Base-by-base conservation (phyloP, 2,113 vertebrate species). In the Phalacrocorax aristotelis region DNA sequence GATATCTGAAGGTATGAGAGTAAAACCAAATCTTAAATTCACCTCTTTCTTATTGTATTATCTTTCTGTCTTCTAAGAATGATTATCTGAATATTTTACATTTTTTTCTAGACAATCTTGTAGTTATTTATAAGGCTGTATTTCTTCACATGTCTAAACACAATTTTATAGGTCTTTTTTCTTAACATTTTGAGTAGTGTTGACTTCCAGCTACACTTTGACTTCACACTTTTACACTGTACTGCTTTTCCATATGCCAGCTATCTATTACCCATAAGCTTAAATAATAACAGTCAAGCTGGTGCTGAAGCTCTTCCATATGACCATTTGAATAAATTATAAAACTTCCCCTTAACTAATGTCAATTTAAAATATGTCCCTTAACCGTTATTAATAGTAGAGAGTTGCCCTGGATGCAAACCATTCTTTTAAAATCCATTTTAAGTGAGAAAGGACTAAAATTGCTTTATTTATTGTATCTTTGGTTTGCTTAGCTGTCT, bases 271-370 rank as follows among this genome's bases (percentile, higher is more conserved):
- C 52, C 48, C 84, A 87, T 64, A 66, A 40, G 68, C 85, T 96
- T 76, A 66, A 92, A 72, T 68, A 86, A 46, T 22, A 88, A 48
- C 80, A 86, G 55, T 2, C 57, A 76, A 86, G 78, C 83, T 94
- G 69, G 14, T 95, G 57, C 72, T 89, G 79, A 79, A 96, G 80
- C 92, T 97, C 91, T 96, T 94, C 95, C 70, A 7, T 95, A 83
- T 95, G 95, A 83, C 79, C 77, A 91, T 96, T 97, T 94, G 94
- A 97, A 96, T 98, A 97, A 95, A 96, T 96, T 64, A 93, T 74
- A 80, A 87, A 80, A 46, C 69, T 96, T 97, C 94, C 93, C 96
- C 89, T 90, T 97, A 96, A 93, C 95, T 97, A 92, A 93, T 97
- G 97, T 98, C 81, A 96, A 96, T 96, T 91, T 97, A 72, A 97